Percentiles rank a stretch among this genome's conserved stretches.
These are phyloP conservation scores for Orthonychiurus folsomi DNA, from an alignment of 2,888 invertebrate species.

Conservation along the genomic window DNA sequence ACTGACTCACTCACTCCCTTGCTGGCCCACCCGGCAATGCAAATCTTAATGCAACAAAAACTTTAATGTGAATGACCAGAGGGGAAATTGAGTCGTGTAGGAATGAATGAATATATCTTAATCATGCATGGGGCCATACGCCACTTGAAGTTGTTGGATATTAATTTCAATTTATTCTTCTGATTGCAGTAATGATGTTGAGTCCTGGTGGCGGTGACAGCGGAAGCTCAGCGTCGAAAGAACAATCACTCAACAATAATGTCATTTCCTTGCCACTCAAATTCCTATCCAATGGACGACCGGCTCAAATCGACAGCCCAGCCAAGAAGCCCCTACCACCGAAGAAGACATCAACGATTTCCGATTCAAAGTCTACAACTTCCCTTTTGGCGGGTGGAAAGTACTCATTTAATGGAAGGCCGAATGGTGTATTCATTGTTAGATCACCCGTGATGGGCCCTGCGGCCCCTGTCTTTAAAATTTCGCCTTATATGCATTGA, in stretches of 20 bases:
- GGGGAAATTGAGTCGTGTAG: neutral
- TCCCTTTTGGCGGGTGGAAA: conserved; percentile 36
- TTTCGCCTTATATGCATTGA: neutral
- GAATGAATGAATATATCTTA: too few species aligned
- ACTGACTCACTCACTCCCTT: too few species aligned
- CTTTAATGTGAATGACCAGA: neutral
- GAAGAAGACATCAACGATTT: conserved; percentile 7
- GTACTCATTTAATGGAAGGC: conserved; percentile 37
- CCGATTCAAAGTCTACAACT: conserved; percentile 16
- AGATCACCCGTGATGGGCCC: conserved; percentile 29
- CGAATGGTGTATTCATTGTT: conserved; percentile 38
- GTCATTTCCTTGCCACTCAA: conserved; percentile 39
- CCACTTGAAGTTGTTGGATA: neutral
- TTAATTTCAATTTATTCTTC: neutral
- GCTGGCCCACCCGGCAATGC: too few species aligned
- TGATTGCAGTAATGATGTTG: conserved; percentile 12
- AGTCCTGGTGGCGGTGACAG: conserved; percentile 2
- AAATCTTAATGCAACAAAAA: neutral
- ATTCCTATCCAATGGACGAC: conserved; percentile 39
- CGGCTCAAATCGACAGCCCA: conserved; percentile 36
- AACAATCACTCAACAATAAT: conserved; percentile 27
- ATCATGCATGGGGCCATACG: too few species aligned
- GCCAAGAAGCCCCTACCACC: conserved; percentile 21
- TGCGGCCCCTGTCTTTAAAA: neutral
- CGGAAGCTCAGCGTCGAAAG: conserved; percentile 1